Percentiles rank a stretch among this genome's conserved stretches.
Evolutionary conservation across 2,888 invertebrate genomes (phyloP).

Genomic region (Lycophotia porphyrea): DNA sequence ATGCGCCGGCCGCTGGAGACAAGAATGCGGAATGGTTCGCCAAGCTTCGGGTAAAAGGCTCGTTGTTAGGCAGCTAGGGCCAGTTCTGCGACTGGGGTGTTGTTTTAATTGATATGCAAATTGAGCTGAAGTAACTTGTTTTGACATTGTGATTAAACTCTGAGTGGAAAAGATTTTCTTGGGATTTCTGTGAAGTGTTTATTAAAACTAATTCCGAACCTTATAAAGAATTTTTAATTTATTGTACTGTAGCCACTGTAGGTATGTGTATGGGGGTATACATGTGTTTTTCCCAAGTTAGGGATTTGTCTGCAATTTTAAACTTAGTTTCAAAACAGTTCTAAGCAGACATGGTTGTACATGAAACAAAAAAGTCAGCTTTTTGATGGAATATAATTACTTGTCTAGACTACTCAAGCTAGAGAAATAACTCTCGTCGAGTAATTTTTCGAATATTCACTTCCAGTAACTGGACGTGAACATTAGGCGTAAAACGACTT

Average conservation of each 20-base stretch:
- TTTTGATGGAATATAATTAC: slow-evolving; percentile 19
- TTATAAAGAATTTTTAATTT: too few relatives aligned
- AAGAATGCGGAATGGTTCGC: slow-evolving; percentile 83
- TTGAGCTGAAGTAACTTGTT: slow-evolving; percentile 56
- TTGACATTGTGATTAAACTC: slow-evolving; percentile 30
- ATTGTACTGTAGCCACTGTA: too few relatives aligned
- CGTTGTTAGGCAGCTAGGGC: slow-evolving; percentile 68
- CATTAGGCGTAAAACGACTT: slow-evolving; percentile 7
- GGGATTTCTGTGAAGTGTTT: background rate
- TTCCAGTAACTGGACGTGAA: background rate
- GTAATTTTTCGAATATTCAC: background rate
- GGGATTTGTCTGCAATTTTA: background rate
- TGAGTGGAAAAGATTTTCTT: slow-evolving; percentile 6
- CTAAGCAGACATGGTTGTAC: background rate
- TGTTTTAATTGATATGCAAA: slow-evolving; percentile 68
- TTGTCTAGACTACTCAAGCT: slow-evolving; percentile 11
- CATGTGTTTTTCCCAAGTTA: background rate
- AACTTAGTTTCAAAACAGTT: background rate
- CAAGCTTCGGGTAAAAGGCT: slow-evolving; percentile 78
- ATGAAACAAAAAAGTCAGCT: background rate
- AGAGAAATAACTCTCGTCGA: background rate
- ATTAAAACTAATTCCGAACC: background rate
- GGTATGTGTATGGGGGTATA: too few relatives aligned
- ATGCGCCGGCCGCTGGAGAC: slow-evolving; percentile 54
- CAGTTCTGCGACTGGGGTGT: slow-evolving; percentile 61